phyloP scores from a whole-genome alignment of 2,888 invertebrate genomes.

The Spodoptera littoralis region DNA sequence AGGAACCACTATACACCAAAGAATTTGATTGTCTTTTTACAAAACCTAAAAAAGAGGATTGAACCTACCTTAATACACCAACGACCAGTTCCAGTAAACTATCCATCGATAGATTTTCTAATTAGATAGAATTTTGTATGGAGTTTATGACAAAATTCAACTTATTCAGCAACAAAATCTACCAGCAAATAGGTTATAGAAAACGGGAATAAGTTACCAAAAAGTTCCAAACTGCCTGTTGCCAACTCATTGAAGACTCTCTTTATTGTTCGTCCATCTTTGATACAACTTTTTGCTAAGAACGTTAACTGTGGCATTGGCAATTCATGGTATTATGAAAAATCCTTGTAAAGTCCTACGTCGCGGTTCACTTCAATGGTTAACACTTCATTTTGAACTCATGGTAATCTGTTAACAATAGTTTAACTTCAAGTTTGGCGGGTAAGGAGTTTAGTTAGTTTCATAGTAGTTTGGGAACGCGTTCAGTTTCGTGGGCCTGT shows the following conservation, averaged over 20 bases:
- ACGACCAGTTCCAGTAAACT: no score
- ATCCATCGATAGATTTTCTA: no score
- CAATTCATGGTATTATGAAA: conserved; percentile 44
- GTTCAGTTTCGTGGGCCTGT: no score
- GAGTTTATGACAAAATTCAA: no score
- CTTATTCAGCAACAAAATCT: no score
- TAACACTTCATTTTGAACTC: conserved; percentile 49
- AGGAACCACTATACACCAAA: no score
- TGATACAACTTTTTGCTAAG: conserved; percentile 16
- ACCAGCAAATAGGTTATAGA: no score
- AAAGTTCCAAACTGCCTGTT: conserved; percentile 8
- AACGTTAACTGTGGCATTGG: conserved; percentile 31
- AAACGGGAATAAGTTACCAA: no score
- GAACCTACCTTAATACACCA: no score
- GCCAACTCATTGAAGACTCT: conserved; percentile 9
- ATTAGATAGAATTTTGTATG: no score
- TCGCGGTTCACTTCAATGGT: conserved; percentile 14
- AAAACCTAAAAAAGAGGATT: no score
- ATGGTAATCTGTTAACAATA: conserved; percentile 36
- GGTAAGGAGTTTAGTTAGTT: conserved; percentile 30
- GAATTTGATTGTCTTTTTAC: no score
- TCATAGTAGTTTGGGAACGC: conserved; percentile 4
- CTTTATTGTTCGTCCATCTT: conserved; percentile 9
- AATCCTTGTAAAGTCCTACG: conserved; percentile 42
- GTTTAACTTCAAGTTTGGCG: conserved; percentile 29